Conservation (phyloP, 35 echinoderm and acorn worm genomes). For the Anneissia japonica region DNA sequence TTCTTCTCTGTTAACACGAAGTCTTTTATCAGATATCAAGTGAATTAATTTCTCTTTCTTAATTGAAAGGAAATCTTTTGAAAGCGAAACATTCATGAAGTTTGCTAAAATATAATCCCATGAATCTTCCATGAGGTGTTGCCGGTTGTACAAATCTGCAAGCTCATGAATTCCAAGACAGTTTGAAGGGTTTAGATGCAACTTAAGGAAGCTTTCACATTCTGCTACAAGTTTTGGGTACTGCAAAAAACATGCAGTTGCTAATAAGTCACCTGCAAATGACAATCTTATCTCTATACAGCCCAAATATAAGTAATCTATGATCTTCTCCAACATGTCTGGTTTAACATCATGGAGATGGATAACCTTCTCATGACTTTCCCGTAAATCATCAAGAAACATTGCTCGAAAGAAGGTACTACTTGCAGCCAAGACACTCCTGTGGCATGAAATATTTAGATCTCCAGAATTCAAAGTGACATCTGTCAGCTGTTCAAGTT, state of each 20-base stretch:
- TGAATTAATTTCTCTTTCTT: background rate
- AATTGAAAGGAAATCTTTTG: background rate
- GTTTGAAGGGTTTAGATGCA: background rate
- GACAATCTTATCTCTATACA: background rate
- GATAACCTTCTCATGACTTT: background rate
- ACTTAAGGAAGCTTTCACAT: background rate
- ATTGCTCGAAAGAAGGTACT: conserved; percentile 6
- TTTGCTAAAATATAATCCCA: background rate
- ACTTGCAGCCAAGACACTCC: background rate
- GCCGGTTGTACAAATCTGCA: background rate
- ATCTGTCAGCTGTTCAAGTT: conserved; percentile 28
- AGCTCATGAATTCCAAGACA: background rate
- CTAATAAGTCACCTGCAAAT: background rate
- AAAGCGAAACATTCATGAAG: background rate
- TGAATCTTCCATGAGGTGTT: background rate
- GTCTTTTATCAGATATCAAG: background rate
- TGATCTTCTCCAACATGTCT: background rate
- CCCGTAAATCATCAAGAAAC: conserved; percentile 7
- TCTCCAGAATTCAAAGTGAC: background rate
- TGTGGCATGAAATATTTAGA: background rate
- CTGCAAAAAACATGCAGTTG: conserved; percentile 2
- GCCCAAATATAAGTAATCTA: background rate
- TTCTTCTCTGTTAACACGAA: background rate
- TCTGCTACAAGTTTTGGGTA: background rate
- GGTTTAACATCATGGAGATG: background rate